Evolutionary conservation across 2,888 invertebrate genomes (phyloP).

Genomic region (Patella pellucida): DNA sequence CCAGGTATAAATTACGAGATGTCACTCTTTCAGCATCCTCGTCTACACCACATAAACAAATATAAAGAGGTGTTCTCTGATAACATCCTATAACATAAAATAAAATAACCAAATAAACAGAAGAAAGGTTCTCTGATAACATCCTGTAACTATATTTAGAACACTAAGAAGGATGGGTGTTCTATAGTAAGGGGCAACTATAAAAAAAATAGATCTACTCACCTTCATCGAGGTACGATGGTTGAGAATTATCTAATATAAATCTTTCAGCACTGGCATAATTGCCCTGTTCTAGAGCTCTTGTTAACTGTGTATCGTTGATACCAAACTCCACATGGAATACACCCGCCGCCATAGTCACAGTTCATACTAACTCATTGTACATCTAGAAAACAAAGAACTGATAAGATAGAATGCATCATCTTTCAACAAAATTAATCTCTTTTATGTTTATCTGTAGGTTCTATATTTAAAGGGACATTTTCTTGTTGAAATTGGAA

Average conservation of each 20-base stretch:
- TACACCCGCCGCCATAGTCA: conserved; percentile 54
- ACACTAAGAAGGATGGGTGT: too few relatives aligned
- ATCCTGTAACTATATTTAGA: too few relatives aligned
- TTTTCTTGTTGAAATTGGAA: too few relatives aligned
- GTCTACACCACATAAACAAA: conserved; percentile 62
- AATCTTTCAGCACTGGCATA: conserved; percentile 55
- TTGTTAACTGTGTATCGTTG: conserved; percentile 62
- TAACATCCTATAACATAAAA: conserved; percentile 57
- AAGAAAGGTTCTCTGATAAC: too few relatives aligned
- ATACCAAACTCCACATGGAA: conserved; percentile 68
- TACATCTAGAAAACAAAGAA: too few relatives aligned
- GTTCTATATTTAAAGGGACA: too few relatives aligned
- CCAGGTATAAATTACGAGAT: conserved; percentile 59
- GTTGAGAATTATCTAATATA: conserved; percentile 51
- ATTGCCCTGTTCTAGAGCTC: conserved; percentile 54
- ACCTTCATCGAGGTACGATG: conserved; percentile 67
- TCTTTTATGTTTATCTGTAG: too few relatives aligned
- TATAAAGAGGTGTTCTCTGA: conserved; percentile 62
- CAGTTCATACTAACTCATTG: too few relatives aligned
- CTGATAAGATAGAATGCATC: too few relatives aligned
- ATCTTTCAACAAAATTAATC: too few relatives aligned
- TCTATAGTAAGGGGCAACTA: too few relatives aligned
- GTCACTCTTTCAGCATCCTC: conserved; percentile 46
- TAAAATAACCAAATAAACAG: background rate
- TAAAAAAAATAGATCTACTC: conserved; percentile 8